These are phyloP conservation scores for Phataginus tetradactyla DNA, from an alignment of 2,797 vertebrate genomes.

Conservation along the genomic window DNA sequence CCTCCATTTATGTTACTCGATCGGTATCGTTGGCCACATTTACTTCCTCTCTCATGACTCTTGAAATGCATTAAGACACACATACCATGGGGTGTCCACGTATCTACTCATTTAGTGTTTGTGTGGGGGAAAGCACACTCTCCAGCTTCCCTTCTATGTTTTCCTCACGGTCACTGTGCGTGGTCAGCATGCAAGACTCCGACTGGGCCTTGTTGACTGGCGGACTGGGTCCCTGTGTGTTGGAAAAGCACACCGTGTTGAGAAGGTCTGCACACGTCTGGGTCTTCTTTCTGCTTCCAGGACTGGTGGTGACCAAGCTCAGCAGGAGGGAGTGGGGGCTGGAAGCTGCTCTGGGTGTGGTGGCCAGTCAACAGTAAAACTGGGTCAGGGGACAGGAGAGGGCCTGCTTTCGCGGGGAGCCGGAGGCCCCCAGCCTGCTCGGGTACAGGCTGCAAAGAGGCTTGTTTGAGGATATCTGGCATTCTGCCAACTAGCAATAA, in stretches of 20 bases:
- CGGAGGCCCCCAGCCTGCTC: background rate
- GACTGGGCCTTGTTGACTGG: background rate
- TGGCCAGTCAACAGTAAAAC: background rate
- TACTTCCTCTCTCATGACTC: background rate
- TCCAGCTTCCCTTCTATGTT: background rate
- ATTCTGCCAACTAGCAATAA: background rate
- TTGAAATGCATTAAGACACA: background rate
- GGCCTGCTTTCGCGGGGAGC: background rate
- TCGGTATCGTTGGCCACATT: background rate
- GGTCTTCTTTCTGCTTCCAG: background rate
- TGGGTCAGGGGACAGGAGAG: background rate
- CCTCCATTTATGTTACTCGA: background rate
- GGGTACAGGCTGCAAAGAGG: background rate
- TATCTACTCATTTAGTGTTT: background rate
- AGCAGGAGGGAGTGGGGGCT: background rate
- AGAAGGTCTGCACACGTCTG: fast-evolving
- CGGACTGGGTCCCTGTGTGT: background rate
- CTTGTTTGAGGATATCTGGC: background rate
- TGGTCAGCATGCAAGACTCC: background rate
- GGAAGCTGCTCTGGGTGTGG: background rate
- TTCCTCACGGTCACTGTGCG: background rate
- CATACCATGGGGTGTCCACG: fast-evolving
- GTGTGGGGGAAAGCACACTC: background rate
- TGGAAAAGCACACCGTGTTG: background rate
- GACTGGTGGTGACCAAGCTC: background rate